Percentiles rank a stretch among this genome's conserved stretches.
Conservation (phyloP, 2,797 vertebrate species). For the Vultur gryphus region DNA sequence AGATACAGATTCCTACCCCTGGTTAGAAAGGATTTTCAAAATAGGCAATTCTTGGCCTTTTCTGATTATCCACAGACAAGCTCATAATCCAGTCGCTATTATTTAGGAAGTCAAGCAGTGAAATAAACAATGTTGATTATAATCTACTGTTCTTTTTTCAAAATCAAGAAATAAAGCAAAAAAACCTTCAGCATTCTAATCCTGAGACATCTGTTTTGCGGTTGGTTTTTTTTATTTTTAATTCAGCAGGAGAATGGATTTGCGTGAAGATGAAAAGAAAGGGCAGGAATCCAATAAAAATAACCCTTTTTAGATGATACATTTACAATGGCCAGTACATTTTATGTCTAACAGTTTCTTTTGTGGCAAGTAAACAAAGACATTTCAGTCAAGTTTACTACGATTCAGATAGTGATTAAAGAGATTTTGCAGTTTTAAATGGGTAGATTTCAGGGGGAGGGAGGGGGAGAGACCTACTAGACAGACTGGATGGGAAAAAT, state of each 20-base stretch:
- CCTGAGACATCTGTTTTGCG: conserved; percentile 76
- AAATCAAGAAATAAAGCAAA: conserved; percentile 52
- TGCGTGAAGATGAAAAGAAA: neutral
- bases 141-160: conserved; percentile 81
- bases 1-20: conserved; percentile 61
- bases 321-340: neutral
- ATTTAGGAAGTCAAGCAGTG: conserved; percentile 88
- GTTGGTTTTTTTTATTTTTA: neutral
- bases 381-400: conserved; percentile 77
- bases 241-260: neutral
- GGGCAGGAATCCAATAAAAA: neutral
- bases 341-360: conserved; percentile 77
- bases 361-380: neutral
- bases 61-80: conserved; percentile 86
- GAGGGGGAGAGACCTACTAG: neutral
- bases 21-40: conserved; percentile 80
- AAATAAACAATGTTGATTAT: conserved; percentile 92
- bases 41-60: conserved; percentile 86
- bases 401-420: conserved; percentile 75
- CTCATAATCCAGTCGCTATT: conserved; percentile 85
- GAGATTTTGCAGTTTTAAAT: conserved; percentile 16
- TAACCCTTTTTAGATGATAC: neutral
- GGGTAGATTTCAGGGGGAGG: neutral
- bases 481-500: neutral
- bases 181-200: conserved; percentile 59